phyloP scores from a whole-genome alignment of 2,113 vertebrate species.

The Galeopterus variegatus region DNA sequence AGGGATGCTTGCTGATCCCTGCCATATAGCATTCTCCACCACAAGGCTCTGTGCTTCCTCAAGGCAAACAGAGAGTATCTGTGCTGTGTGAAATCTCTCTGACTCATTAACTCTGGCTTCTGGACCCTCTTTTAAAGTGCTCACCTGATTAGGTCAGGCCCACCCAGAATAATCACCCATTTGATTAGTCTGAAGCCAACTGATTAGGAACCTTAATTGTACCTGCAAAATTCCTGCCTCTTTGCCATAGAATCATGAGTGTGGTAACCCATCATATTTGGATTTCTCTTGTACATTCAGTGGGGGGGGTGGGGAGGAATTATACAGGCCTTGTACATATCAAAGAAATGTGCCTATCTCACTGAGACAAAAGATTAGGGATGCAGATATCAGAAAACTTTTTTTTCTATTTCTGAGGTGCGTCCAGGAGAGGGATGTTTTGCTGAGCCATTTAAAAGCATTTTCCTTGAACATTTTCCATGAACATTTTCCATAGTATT shows the following conservation, averaged over 20 bases:
- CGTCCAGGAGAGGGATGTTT: neutral
- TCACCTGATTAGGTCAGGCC: neutral
- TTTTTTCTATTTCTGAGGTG: neutral
- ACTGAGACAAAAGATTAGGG: fast-evolving
- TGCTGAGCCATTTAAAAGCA: neutral
- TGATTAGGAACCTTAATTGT: no score
- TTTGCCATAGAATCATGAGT: fast-evolving
- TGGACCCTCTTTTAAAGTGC: neutral
- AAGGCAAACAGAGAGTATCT: fast-evolving
- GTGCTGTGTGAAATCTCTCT: neutral
- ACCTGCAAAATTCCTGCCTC: neutral
- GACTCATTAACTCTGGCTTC: no score
- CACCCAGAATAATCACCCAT: neutral
- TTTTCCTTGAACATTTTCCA: neutral
- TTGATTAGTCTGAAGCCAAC: fast-evolving
- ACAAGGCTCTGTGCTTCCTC: neutral
- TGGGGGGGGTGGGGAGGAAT: fast-evolving
- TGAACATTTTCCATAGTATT: neutral
- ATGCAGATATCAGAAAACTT: fast-evolving
- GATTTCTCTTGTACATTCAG: fast-evolving
- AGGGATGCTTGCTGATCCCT: no score
- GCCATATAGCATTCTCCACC: neutral
- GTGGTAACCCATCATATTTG: fast-evolving
- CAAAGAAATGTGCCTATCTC: neutral
- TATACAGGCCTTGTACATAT: fast-evolving